Evolutionary conservation across 2,113 vertebrate species (phyloP).

Genomic region (Mobula birostris): DNA sequence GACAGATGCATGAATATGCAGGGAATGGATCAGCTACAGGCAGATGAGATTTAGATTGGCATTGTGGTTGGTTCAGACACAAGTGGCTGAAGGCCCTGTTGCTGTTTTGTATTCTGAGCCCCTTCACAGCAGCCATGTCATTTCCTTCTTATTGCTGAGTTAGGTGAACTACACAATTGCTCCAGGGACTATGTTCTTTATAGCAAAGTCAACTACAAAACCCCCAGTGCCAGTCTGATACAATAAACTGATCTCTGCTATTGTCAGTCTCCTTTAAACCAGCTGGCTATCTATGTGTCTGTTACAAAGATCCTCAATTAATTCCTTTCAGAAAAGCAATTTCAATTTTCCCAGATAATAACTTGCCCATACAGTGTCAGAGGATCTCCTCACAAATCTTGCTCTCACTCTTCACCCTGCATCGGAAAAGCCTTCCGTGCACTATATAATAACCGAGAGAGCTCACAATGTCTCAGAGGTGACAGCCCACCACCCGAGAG

Average conservation of each 20-base stretch:
- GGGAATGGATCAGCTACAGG: too few relatives aligned
- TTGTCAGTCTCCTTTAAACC: background rate
- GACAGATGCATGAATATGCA: too few relatives aligned
- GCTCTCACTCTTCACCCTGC: background rate
- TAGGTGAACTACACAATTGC: background rate
- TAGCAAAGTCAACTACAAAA: background rate
- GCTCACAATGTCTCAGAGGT: background rate
- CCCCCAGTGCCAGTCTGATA: background rate
- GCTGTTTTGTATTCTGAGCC: too few relatives aligned
- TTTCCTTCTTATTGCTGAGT: background rate
- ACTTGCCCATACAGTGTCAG: background rate
- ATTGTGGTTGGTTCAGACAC: too few relatives aligned
- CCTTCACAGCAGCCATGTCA: background rate
- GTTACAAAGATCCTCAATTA: background rate
- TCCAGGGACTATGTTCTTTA: background rate
- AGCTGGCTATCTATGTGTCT: background rate
- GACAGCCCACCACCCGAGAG: too few relatives aligned
- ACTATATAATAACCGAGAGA: background rate
- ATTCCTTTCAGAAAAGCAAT: slow-evolving; percentile 6
- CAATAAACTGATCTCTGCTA: background rate
- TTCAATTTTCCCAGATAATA: background rate
- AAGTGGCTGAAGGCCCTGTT: too few relatives aligned
- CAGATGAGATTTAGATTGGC: too few relatives aligned
- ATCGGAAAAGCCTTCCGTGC: slow-evolving; percentile 1
- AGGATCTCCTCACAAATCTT: background rate